Conservation (phyloP, 1,140 invertebrate genomes). For the Sycophaga agraensis region DNA sequence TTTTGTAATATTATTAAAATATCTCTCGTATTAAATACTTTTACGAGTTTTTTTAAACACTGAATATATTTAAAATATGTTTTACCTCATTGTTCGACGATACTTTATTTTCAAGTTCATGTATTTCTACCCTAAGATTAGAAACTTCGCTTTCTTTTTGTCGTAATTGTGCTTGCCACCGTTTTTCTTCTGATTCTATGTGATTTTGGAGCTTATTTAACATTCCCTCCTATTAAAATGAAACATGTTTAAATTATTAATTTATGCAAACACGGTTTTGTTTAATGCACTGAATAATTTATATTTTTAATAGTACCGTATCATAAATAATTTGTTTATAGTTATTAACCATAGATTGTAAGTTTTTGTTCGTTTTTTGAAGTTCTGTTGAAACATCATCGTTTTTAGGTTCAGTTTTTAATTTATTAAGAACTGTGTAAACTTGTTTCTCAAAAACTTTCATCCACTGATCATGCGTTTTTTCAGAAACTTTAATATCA, state of each 20-base stretch:
- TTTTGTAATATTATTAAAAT: neutral
- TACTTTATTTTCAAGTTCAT: constrained; percentile 42
- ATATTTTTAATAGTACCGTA: constrained; percentile 61
- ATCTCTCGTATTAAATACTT: neutral
- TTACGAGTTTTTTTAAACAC: too few relatives aligned
- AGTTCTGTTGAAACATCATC: constrained; percentile 43
- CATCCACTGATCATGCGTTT: constrained; percentile 59
- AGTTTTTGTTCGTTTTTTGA: constrained; percentile 62
- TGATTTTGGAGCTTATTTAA: constrained; percentile 70
- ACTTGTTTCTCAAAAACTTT: constrained; percentile 59
- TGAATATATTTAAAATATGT: too few relatives aligned
- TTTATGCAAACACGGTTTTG: neutral
- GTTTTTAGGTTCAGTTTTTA: constrained; percentile 28
- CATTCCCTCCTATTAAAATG: constrained; percentile 63
- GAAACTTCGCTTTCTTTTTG: constrained; percentile 66
- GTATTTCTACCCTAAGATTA: constrained; percentile 57
- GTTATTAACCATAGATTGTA: constrained; percentile 68
- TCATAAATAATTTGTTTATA: constrained; percentile 75
- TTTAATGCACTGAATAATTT: neutral
- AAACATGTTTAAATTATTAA: neutral
- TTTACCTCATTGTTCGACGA: neutral
- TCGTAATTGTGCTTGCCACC: constrained; percentile 66
- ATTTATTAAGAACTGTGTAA: constrained; percentile 33
- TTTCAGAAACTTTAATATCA: constrained; percentile 55
- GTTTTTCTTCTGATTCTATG: constrained; percentile 69